These are phyloP conservation scores for Ictidomys tridecemlineatus DNA, from an alignment of 2,113 vertebrate species.

Conservation along the genomic window DNA sequence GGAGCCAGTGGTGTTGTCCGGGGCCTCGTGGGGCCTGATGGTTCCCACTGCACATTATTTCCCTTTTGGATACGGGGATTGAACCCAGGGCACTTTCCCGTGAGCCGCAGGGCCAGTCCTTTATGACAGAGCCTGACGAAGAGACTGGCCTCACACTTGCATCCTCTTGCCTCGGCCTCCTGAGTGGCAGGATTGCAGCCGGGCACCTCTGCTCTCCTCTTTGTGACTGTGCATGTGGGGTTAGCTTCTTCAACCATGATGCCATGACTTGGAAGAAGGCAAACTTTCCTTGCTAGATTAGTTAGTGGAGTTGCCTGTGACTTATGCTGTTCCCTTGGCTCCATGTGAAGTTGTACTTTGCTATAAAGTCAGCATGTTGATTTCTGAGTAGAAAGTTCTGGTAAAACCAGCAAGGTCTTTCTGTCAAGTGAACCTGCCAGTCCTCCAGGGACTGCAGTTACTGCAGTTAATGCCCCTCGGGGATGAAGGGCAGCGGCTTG, in stretches of 20 bases:
- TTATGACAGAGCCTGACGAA: no score
- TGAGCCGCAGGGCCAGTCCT: no score
- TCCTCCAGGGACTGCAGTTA: background rate
- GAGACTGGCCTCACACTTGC: no score
- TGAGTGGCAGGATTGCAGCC: no score
- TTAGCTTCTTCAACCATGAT: rapidly evolving
- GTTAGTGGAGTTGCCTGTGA: rapidly evolving
- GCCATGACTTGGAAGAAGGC: background rate
- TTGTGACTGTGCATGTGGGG: rapidly evolving
- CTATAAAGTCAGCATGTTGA: background rate
- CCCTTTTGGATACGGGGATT: no score
- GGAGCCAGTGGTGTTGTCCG: rapidly evolving
- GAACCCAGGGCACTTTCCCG: no score
- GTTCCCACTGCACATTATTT: rapidly evolving
- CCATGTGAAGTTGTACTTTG: rapidly evolving
- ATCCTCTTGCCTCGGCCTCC: no score
- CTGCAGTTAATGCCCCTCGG: rapidly evolving
- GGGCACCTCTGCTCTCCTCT: background rate
- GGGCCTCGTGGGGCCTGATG: rapidly evolving
- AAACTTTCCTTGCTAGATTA: rapidly evolving
- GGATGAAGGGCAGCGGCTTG: background rate
- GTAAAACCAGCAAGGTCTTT: rapidly evolving
- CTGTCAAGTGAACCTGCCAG: rapidly evolving
- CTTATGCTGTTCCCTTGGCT: background rate
- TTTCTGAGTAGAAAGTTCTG: background rate